phyloP scores from a whole-genome alignment of 2,797 vertebrate species.

The Phrynocephalus vlangalii region DNA sequence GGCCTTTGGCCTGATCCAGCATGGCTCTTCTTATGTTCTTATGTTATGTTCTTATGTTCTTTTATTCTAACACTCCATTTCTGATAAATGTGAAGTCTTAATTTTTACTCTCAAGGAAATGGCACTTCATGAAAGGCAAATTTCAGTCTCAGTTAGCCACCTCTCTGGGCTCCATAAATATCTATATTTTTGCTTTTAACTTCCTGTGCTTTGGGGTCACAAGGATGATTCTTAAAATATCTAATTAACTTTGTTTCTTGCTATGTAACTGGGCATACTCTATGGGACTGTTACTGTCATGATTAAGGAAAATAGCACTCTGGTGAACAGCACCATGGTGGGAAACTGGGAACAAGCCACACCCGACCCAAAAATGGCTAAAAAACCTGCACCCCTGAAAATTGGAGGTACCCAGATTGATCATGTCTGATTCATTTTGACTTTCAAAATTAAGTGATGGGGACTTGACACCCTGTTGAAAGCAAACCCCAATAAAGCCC shows the following conservation, averaged over 20 bases:
- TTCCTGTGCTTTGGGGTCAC: not conserved
- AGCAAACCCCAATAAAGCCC: no score
- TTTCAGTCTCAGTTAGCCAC: not conserved
- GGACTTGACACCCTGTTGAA: no score
- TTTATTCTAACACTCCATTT: not conserved
- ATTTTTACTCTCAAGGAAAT: constrained; percentile 10
- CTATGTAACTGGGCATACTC: not conserved
- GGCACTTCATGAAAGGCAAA: not conserved
- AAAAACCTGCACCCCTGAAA: no score
- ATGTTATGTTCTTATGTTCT: not conserved
- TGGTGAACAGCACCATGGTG: no score
- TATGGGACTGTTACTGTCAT: not conserved
- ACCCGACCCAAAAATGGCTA: no score
- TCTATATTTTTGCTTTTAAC: not conserved
- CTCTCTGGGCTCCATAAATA: constrained; percentile 2
- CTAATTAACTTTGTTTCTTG: not conserved
- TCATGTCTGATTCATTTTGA: no score
- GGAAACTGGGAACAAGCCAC: no score
- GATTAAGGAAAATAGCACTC: not conserved
- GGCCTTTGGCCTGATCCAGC: no score
- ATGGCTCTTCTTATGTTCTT: no score
- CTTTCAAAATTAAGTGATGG: no score
- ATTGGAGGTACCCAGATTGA: no score
- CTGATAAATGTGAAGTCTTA: not conserved
- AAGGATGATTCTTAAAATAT: not conserved